Evolutionary conservation across 2,113 vertebrate species (phyloP), one percentile per base, ranked within the genome.

Genomic region (Poeciliopsis retropinna): DNA sequence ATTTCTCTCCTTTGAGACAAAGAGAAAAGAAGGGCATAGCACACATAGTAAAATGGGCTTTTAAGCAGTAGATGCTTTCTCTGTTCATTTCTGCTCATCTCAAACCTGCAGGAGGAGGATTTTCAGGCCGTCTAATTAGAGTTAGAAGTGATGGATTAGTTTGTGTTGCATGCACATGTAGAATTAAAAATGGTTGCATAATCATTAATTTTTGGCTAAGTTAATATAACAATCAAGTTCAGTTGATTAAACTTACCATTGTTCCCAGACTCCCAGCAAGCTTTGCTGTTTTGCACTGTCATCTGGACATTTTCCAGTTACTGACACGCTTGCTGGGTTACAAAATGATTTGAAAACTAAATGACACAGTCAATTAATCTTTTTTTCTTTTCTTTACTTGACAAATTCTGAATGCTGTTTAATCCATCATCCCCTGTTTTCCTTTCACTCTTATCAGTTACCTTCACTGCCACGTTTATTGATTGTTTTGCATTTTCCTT

Each of bases 371-470:
- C 15, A 32, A 25, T 74, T 67, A 75, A 22, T 63, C 27, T 67
- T 27, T 71, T 25, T 15, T 30, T 75, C 28, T 62, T 15, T 34
- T 75, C 31, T 61, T 81, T 54, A 25, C 67, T 60, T 61, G 41
- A 78, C 65, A 63, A n/a, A 14, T 31, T 60, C 44, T 7, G 1
- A 29, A 41, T 28, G 12, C n/a, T 9, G 17, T 3, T 61, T 73
- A 64, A 81, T 86, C 70, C 70, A 69, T 85, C 60, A 74, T 62
- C 79, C 27, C 67, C 47, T n/a, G 0, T 7, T 22, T 7, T 22
- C 0, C 28, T 67, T 75, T 54, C 15, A 60, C 70, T 77, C 57
- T 39, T 67, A 67, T 47, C 22, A 39, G 4, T 69, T 72, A 28
- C 2, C 2, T 11, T 34, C 37, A 28, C 57, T 66, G 29, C 66